Evolutionary conservation across 2,797 vertebrate species (phyloP).

Genomic region (Okamejei kenojei): DNA sequence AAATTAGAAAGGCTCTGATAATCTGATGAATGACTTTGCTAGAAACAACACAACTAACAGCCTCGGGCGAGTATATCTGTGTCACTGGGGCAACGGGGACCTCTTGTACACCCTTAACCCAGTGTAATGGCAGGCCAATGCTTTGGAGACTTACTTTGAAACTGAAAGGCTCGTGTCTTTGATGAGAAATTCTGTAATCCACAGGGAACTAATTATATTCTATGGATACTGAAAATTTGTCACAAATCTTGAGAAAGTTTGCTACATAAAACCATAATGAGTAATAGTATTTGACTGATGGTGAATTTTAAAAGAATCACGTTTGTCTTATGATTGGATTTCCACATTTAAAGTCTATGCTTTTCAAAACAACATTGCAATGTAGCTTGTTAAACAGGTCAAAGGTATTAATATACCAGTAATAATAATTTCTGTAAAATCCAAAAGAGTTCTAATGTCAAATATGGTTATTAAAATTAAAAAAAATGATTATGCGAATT

Average conservation of each 20-base stretch:
- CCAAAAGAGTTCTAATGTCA: not conserved
- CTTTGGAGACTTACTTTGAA: conserved; percentile 19
- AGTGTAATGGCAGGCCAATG: not conserved
- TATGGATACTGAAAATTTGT: not conserved
- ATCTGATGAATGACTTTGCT: not conserved
- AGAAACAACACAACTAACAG: not conserved
- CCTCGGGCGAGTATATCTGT: not conserved
- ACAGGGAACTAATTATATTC: conserved; percentile 7
- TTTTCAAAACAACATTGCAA: not conserved
- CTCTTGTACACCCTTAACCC: not conserved
- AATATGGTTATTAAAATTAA: too few relatives aligned
- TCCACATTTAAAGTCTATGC: not conserved
- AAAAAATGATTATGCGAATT: not conserved
- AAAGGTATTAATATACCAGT: not conserved
- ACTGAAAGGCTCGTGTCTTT: not conserved
- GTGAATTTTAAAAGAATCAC: not conserved
- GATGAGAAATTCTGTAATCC: not conserved
- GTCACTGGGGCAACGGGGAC: not conserved
- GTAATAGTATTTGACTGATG: not conserved
- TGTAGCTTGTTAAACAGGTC: not conserved
- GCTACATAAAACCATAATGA: not conserved
- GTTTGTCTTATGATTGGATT: not conserved
- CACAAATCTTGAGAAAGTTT: not conserved
- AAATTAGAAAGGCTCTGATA: not conserved
- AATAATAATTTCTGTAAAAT: not conserved